phyloP scores from a whole-genome alignment of 2,888 invertebrate species.

The Fragum sueziense region DNA sequence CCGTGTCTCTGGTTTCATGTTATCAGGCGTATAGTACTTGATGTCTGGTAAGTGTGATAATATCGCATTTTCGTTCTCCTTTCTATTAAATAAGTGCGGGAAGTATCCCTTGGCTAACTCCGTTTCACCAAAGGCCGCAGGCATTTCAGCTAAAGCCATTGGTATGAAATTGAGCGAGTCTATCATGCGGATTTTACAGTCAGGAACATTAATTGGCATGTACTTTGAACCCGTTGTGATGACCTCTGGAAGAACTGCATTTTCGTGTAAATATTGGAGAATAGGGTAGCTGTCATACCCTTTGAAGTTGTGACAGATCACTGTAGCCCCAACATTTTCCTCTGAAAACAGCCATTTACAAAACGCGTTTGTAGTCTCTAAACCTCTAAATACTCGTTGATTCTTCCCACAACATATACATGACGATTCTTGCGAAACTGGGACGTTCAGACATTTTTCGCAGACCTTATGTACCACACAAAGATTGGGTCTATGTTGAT shows the following conservation, averaged over 20 bases:
- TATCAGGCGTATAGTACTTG: slow-evolving; percentile 19
- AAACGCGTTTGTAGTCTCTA: slow-evolving; percentile 30
- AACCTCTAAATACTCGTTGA: slow-evolving; percentile 35
- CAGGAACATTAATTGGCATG: slow-evolving; percentile 35
- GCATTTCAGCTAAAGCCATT: slow-evolving; percentile 24
- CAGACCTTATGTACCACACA: slow-evolving; percentile 54
- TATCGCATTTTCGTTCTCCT: slow-evolving; percentile 13
- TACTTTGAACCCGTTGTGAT: slow-evolving; percentile 46
- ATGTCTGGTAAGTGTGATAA: slow-evolving; percentile 12
- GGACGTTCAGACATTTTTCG: slow-evolving; percentile 27
- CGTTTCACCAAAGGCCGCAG: slow-evolving; percentile 32
- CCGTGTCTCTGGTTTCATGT: slow-evolving; percentile 24
- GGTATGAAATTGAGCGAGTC: slow-evolving; percentile 42
- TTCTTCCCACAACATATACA: slow-evolving; percentile 46
- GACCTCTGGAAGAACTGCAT: slow-evolving; percentile 43
- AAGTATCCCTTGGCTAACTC: slow-evolving; percentile 34
- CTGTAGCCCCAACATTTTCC: slow-evolving; percentile 38
- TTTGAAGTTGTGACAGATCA: slow-evolving; percentile 53
- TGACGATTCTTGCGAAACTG: slow-evolving; percentile 18
- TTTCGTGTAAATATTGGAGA: slow-evolving; percentile 34
- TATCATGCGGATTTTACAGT: slow-evolving; percentile 32
- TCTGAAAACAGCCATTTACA: slow-evolving; percentile 57
- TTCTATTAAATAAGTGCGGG: slow-evolving; percentile 11
- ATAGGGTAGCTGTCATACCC: slow-evolving; percentile 45
- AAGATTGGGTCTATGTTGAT: slow-evolving; percentile 46